Evolutionary conservation across 2,113 vertebrate genomes (phyloP), one percentile per base, ranked within the genome.

Genomic region (Paralichthys olivaceus): DNA sequence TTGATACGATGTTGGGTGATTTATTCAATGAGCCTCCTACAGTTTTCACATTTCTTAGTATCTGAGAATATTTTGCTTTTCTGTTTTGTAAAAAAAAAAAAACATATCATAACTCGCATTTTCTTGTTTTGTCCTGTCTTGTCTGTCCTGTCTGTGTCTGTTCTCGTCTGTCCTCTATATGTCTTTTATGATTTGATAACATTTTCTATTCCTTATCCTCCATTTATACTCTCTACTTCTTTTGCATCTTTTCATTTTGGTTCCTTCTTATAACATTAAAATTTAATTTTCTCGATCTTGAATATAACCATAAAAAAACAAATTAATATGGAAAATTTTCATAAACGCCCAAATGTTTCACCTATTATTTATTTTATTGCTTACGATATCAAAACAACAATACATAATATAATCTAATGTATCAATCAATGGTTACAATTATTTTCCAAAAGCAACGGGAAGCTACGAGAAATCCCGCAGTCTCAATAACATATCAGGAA

Each of bases 381-480:
- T 20, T 37, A 55, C 57, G 14, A 69, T 29, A 2, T 45, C n/a
- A 69, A 63, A 79, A 80, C 20, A 68, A 66, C 23, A 15, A 69
- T 5, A 13, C 12, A 32, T 49, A 23, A 72, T 59, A 7, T 17
- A n/a, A 74, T 64, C 1, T 5, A 34, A 73, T 66, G 0, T 56
- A 74, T 58, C 2, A 1, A 55, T 32, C 13, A 0, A 55, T 60
- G 7, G 5, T 55, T 59, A 19, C 47, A 81, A 55, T 68, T 34
- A 25, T 59, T 25, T 49, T 34, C 51, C 77, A 69, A 73, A 82
- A 93, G 93, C 93, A 43, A 93, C 93, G 51, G 93, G 37, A 40
- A 40, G 95, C 92, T 96, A 96, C 54, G 96, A 97, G 91, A 97
- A 97, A 93, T 97, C 96, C 89, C 95, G 93, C 89, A 97, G 96